Percentiles rank a stretch among this genome's conserved stretches.
Evolutionary conservation across 1,140 invertebrate species (phyloP).

Genomic region (Achatina immaculata): DNA sequence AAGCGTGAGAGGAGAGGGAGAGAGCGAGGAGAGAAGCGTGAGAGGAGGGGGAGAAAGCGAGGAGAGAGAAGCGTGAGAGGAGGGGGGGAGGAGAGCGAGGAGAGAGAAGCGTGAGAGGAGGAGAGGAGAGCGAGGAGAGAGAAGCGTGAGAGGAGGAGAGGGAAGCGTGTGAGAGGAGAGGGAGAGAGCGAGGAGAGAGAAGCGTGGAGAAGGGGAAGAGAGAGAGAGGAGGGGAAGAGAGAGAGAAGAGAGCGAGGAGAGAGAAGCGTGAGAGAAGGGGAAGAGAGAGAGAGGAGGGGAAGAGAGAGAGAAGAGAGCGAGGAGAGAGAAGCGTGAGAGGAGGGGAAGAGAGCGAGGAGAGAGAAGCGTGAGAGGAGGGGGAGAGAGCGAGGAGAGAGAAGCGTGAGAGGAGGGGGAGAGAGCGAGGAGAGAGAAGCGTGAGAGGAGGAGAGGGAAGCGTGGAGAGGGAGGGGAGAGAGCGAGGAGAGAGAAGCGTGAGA

Average conservation of each 20-base stretch:
- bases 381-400: too few relatives aligned
- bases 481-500: too few relatives aligned
- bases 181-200: not conserved
- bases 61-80: not conserved
- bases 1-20: slow-evolving; percentile 1
- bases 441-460: too few relatives aligned
- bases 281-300: slow-evolving; percentile 8
- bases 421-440: too few relatives aligned
- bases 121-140: not conserved
- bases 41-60: not conserved
- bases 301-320: not conserved
- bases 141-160: slow-evolving; percentile 2
- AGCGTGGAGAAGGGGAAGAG: not conserved
- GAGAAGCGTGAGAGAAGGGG: not conserved
- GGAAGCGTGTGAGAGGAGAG: too few relatives aligned
- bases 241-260: not conserved
- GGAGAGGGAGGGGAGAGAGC: too few relatives aligned
- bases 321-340: not conserved
- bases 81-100: too few relatives aligned
- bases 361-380: too few relatives aligned
- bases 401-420: too few relatives aligned
- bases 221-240: not conserved
- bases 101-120: not conserved
- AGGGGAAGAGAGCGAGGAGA: not conserved
- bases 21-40: not conserved